Conservation (phyloP, 1,140 invertebrate species). For the Drosophila grimshawi region DNA sequence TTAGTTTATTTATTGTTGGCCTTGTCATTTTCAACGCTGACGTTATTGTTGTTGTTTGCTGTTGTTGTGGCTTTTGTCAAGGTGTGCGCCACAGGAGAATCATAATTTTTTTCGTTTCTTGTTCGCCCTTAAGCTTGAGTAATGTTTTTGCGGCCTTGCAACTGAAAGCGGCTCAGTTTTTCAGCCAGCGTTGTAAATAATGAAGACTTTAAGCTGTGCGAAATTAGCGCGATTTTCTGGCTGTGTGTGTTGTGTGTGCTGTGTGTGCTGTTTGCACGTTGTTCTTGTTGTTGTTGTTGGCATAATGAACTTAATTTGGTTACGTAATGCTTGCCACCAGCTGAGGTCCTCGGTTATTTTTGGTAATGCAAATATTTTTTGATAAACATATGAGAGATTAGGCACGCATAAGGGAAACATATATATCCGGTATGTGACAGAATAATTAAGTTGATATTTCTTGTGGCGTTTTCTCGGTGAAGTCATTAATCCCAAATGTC, state of each 20-base stretch:
- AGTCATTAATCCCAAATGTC: neutral
- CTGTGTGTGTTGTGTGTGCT: conserved; percentile 18
- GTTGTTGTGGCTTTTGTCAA: conserved; percentile 50
- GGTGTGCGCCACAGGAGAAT: conserved; percentile 67
- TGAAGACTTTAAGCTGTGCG: conserved; percentile 77
- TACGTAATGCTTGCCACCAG: conserved; percentile 48
- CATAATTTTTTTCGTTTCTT: conserved; percentile 39
- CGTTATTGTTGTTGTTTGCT: conserved; percentile 37
- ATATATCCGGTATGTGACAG: neutral
- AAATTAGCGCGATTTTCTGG: conserved; percentile 68
- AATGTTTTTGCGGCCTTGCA: conserved; percentile 70
- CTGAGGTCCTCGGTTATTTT: conserved; percentile 20
- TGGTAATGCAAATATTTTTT: conserved; percentile 40
- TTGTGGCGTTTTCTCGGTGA: neutral
- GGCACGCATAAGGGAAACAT: neutral
- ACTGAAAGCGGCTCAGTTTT: conserved; percentile 68
- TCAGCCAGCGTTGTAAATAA: conserved; percentile 76
- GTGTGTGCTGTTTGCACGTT: conserved; percentile 20
- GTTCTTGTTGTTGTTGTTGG: conserved; percentile 36
- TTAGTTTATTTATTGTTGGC: conserved; percentile 80
- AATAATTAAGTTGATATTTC: conserved; percentile 9
- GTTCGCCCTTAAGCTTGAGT: conserved; percentile 67
- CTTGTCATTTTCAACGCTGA: conserved; percentile 24
- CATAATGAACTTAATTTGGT: conserved; percentile 70
- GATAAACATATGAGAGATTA: conserved; percentile 43